Evolutionary conservation across 2,797 vertebrate species (phyloP).

Genomic region (Rhadinocentrus ornatus): DNA sequence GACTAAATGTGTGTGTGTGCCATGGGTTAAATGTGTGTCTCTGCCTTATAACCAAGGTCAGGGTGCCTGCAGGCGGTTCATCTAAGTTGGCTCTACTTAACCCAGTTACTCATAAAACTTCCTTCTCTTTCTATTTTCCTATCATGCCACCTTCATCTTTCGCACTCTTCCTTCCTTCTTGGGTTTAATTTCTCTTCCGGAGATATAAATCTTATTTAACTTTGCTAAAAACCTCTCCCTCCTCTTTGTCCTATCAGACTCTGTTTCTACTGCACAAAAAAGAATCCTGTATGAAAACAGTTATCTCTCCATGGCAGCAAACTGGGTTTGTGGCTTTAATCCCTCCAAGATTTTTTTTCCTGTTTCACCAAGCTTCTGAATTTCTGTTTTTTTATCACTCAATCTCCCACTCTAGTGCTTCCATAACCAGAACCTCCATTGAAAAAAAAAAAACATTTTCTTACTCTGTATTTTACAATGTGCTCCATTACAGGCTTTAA

Average conservation of each 20-base stretch:
- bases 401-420: background rate
- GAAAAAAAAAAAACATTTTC: background rate
- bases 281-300: slow-evolving; percentile 20
- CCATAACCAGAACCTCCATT: background rate
- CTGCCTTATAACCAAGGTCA: slow-evolving; percentile 55
- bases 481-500: no score
- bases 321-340: slow-evolving; percentile 30
- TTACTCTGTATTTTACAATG: background rate
- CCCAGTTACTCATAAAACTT: slow-evolving; percentile 13
- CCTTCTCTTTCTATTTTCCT: slow-evolving; percentile 16
- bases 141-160: slow-evolving; percentile 6
- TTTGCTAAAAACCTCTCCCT: slow-evolving; percentile 15
- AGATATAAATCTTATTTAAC: slow-evolving; percentile 40
- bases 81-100: slow-evolving; percentile 43
- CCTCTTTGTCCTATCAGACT: slow-evolving; percentile 15
- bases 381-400: slow-evolving; percentile 1
- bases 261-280: slow-evolving; percentile 23
- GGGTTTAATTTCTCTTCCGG: slow-evolving; percentile 16
- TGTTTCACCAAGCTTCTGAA: slow-evolving; percentile 17
- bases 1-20: slow-evolving; percentile 22
- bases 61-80: slow-evolving; percentile 52
- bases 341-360: slow-evolving; percentile 20
- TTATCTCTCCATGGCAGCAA: slow-evolving; percentile 34
- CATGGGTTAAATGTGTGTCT: slow-evolving; percentile 50
- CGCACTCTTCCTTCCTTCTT: slow-evolving; percentile 6